These are phyloP conservation scores for Sparidentex hasta DNA, from an alignment of 2,797 vertebrate genomes.

Conservation along the genomic window DNA sequence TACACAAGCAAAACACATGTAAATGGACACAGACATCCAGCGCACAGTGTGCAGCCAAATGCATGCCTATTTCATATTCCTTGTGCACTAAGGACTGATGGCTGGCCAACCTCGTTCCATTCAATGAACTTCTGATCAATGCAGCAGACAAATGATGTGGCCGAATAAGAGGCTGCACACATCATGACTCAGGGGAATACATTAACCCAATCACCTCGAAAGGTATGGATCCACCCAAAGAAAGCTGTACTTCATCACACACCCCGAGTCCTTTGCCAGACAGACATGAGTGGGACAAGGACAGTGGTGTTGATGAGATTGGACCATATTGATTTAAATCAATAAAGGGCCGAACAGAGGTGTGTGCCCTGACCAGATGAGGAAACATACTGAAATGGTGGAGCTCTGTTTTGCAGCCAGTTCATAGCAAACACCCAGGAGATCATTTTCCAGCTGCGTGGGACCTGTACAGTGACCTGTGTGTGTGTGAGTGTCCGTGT, in stretches of 20 bases:
- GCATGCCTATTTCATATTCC: conserved; percentile 36
- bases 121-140: conserved; percentile 67
- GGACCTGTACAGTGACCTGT: conserved; percentile 45
- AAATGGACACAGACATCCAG: conserved; percentile 39
- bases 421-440: conserved; percentile 63
- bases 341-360: conserved; percentile 64
- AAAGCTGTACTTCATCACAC: conserved; percentile 63
- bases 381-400: conserved; percentile 69
- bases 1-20: conserved; percentile 51
- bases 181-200: conserved; percentile 47
- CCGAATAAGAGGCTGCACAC: conserved; percentile 57
- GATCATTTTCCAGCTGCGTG: conserved; percentile 57
- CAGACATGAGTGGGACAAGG: conserved; percentile 64
- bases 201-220: conserved; percentile 73
- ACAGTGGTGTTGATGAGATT: conserved; percentile 77
- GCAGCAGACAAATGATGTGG: conserved; percentile 61
- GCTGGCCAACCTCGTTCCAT: conserved; percentile 31
- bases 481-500: conserved; percentile 21
- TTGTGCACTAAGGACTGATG: conserved; percentile 25
- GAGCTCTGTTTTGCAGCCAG: conserved; percentile 50
- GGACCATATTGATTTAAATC: conserved; percentile 81
- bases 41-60: conserved; percentile 18
- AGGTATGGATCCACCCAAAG: conserved; percentile 65
- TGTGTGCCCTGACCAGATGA: conserved; percentile 58
- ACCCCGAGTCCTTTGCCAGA: conserved; percentile 35